Conservation (phyloP, 92 coral and sea anemone species). For the Heteractis magnifica region DNA sequence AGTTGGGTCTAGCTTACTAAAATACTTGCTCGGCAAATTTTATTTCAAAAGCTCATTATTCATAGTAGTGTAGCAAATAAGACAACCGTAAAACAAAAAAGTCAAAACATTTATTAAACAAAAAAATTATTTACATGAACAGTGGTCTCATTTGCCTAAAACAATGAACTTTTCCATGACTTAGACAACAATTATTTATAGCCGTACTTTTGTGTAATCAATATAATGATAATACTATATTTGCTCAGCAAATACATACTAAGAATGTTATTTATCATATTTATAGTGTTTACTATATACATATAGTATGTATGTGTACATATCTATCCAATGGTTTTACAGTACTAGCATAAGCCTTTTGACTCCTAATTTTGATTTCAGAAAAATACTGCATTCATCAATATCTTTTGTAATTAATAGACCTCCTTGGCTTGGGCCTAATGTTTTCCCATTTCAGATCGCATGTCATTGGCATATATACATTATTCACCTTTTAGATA, state of each 20-base stretch:
- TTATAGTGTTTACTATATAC: neutral
- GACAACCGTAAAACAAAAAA: neutral
- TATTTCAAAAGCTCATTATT: neutral
- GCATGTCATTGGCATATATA: too few relatives aligned
- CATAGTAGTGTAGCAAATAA: neutral
- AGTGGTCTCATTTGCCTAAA: neutral
- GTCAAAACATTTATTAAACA: neutral
- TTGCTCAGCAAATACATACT: conserved; percentile 21
- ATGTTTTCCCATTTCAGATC: too few relatives aligned
- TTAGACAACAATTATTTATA: neutral
- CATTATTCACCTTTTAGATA: too few relatives aligned
- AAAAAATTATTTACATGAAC: neutral
- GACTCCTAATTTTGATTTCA: neutral
- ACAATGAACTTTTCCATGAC: neutral
- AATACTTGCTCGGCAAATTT: conserved; percentile 8
- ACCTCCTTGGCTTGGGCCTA: neutral
- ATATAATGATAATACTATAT: conserved; percentile 32
- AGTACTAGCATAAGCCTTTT: neutral
- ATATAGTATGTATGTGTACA: neutral
- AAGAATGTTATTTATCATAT: neutral
- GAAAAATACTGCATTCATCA: neutral
- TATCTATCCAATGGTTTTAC: neutral
- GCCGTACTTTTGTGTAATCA: conserved; percentile 1
- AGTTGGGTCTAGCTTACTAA: neutral
- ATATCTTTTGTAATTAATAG: neutral